phyloP scores from a whole-genome alignment of 2,888 invertebrate species.

The Dolichomitus sp. region DNA sequence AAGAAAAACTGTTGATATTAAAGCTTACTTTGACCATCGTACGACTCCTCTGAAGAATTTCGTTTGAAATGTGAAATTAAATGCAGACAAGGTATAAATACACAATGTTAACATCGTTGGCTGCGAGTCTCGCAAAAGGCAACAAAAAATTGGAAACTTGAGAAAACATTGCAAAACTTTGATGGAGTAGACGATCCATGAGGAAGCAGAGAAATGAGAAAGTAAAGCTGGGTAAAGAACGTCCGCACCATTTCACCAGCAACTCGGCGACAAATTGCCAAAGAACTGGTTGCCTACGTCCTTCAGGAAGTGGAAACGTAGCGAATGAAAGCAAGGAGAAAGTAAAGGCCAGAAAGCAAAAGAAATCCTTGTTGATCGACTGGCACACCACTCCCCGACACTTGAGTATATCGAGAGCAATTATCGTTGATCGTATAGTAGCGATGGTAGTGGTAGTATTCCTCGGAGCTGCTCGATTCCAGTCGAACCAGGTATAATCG shows the following conservation, averaged over 20 bases:
- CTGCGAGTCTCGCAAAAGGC: not conserved
- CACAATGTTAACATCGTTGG: not conserved
- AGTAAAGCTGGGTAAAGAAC: not conserved
- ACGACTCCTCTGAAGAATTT: not conserved
- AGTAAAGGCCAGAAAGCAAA: conserved; percentile 40
- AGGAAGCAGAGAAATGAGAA: conserved; percentile 9
- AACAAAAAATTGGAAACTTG: not conserved
- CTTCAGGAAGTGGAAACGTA: conserved; percentile 19
- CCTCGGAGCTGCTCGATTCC: conserved; percentile 35
- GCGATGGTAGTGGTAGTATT: not conserved
- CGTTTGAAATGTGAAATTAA: not conserved
- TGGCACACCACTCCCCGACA: conserved; percentile 43
- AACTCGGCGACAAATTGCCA: conserved; percentile 40
- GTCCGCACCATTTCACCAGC: conserved; percentile 9
- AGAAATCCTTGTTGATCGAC: conserved; percentile 53
- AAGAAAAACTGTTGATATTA: not conserved
- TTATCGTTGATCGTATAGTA: conserved; percentile 51
- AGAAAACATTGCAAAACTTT: conserved; percentile 11
- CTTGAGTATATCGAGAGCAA: conserved; percentile 57
- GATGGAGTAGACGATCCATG: not conserved
- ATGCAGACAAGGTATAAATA: not conserved
- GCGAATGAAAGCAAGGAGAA: conserved; percentile 25
- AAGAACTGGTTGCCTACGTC: conserved; percentile 4
- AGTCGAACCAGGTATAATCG: conserved; percentile 43
- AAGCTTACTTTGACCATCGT: not conserved